Percentiles rank a stretch among this genome's conserved stretches.
These are phyloP conservation scores for Henricia sp. DNA, from an alignment of 53 echinoderm and acorn worm species.

Conservation along the genomic window DNA sequence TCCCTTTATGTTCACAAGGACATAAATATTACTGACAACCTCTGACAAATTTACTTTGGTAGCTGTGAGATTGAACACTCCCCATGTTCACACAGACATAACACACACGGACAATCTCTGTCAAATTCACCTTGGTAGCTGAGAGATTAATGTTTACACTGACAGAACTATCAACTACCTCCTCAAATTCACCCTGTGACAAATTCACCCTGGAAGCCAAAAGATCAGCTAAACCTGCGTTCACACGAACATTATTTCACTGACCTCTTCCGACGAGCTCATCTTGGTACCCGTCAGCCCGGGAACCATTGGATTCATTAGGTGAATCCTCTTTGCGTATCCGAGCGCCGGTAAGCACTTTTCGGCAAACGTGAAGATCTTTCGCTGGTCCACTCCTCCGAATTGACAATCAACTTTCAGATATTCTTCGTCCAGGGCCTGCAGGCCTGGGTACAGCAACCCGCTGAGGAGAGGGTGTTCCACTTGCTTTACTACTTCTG, in stretches of 20 bases:
- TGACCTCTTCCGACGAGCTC: conserved; percentile 97
- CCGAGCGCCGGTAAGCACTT: conserved; percentile 90
- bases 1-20: too few relatives aligned
- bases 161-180: too few relatives aligned
- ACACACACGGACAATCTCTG: too few relatives aligned
- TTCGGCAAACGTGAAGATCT: conserved; percentile 98
- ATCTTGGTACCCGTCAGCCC: conserved; percentile 97
- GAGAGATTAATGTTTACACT: too few relatives aligned
- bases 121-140: too few relatives aligned
- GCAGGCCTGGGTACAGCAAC: conserved; percentile 92
- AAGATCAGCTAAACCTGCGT: too few relatives aligned
- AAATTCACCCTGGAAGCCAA: too few relatives aligned
- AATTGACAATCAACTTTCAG: conserved; percentile 95
- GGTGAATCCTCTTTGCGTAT: conserved; percentile 91
- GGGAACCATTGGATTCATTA: conserved; percentile 99
- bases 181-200: too few relatives aligned
- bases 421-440: conserved; percentile 96
- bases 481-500: conserved; percentile 97
- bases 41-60: too few relatives aligned
- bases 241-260: neutral
- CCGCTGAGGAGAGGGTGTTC: conserved; percentile 93
- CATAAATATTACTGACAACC: too few relatives aligned
- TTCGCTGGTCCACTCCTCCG: conserved; percentile 96
- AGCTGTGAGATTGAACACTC: too few relatives aligned
- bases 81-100: too few relatives aligned